Conservation (phyloP, 30 jellyfish, hydroid and myxozoan genomes). For the Nemopilema nomurai region DNA sequence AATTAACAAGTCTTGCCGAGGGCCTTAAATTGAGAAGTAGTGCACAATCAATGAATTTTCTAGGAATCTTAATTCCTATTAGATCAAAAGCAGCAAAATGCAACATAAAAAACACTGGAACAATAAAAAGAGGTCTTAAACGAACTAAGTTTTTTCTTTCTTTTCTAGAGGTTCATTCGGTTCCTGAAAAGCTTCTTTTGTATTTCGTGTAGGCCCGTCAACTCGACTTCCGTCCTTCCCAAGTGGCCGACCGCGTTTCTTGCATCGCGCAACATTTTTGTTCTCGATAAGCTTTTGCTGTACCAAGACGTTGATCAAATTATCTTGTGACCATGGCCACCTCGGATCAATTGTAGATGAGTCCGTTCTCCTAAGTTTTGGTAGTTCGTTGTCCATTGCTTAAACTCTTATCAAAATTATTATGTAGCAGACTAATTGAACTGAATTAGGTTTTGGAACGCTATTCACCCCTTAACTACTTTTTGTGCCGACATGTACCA, state of each 20-base stretch:
- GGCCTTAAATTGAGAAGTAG: background rate
- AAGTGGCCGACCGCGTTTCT: background rate
- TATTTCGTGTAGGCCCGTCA: background rate
- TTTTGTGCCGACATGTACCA: background rate
- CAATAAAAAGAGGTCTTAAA: background rate
- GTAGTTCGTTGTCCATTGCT: slow-evolving; percentile 3
- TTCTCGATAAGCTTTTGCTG: background rate
- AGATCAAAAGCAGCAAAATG: background rate
- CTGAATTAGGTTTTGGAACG: background rate
- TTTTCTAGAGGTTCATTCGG: background rate
- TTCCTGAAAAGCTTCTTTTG: background rate
- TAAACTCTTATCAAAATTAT: background rate
- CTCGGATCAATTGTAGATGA: slow-evolving; percentile 8
- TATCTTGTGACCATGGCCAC: slow-evolving; percentile 9
- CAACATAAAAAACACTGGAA: background rate
- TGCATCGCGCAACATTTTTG: background rate
- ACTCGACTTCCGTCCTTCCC: background rate
- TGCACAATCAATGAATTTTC: background rate
- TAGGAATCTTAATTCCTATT: background rate
- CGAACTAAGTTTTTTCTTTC: background rate
- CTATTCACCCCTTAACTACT: background rate
- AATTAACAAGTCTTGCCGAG: background rate
- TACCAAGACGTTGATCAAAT: background rate
- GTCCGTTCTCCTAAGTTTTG: slow-evolving; percentile 2
- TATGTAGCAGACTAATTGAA: background rate